Base-by-base conservation (phyloP, 2,888 invertebrate genomes). In the Apamea epomidion region DNA sequence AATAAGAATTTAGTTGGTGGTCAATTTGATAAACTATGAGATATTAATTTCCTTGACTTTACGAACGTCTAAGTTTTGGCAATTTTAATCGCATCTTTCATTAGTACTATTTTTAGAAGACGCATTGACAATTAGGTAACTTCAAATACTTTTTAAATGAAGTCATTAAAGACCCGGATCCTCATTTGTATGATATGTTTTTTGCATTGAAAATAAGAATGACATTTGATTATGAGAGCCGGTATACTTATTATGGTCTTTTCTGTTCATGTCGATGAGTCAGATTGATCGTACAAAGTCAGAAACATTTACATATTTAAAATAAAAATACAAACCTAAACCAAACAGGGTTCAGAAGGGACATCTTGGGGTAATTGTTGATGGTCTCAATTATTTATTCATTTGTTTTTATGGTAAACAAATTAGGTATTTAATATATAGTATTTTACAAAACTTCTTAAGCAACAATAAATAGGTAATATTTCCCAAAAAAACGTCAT, bases 141-240 rank as follows among this genome's bases (percentile, higher is more conserved):
- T n/a, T 25, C 21, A 48, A 25, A 6, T 21, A 12, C 32, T 51
- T 54, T 42, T 18, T 18, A 42, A 65, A 65, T 45, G 1, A 29
- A 65, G 14, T 45, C 29, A 51, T 65, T 72, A 12, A 42, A 4
- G 1, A 74, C 62, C n/a, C 75, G n/a, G 37, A 37, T 32, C n/a
- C 18, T 32, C 0, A 48, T 76, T 77, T 37, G 48, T 64, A 51
- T 48, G n/a, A 76, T 10, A 62, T 21, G n/a, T 42, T 77, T 48
- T 18, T 7, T 74, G 25, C 12, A 45, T 37, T 37, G 7, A n/a
- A 45, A 71, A 37, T 51, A 51, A 74, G 48, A 32, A 32, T 29
- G 58, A 37, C 48, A 79, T 68, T 79, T 58, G 8, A 48, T 37
- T 21, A 48, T 3, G 10, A 42, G 12, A 32, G 7, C 21, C 21